Evolutionary conservation across 92 coral and sea anemone species (phyloP).

Genomic region (Desmophyllum pertusum): DNA sequence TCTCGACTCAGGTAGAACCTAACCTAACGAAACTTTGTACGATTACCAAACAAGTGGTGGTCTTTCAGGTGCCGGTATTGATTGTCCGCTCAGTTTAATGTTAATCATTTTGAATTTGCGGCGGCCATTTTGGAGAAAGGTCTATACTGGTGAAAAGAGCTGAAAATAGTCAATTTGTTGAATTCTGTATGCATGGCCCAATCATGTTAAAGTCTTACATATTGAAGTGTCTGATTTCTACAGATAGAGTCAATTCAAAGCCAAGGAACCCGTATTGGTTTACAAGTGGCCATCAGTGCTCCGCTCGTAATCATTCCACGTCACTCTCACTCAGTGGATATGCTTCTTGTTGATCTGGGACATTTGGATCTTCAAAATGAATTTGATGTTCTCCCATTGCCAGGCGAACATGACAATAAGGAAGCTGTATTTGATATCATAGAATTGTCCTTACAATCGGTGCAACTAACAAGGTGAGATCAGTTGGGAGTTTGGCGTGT

Average conservation of each 20-base stretch:
- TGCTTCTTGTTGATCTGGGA: slow-evolving; percentile 94
- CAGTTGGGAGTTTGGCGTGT: background rate
- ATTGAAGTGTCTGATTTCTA: background rate
- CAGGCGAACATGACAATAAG: slow-evolving; percentile 23
- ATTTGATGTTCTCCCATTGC: slow-evolving; percentile 58
- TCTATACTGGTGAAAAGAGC: background rate
- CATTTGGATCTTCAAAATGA: slow-evolving; percentile 87
- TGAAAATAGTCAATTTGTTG: too few relatives aligned
- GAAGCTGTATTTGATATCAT: slow-evolving; percentile 82
- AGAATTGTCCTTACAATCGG: slow-evolving; percentile 89
- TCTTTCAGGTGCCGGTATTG: too few relatives aligned
- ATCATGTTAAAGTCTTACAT: too few relatives aligned
- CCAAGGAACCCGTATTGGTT: slow-evolving; percentile 84
- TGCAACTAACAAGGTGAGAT: slow-evolving; percentile 90
- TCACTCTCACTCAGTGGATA: slow-evolving; percentile 83
- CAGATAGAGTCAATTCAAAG: slow-evolving; percentile 80
- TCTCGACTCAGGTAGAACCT: too few relatives aligned
- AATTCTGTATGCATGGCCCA: too few relatives aligned
- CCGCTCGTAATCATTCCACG: slow-evolving; percentile 94
- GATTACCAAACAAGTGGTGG: too few relatives aligned
- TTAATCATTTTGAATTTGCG: too few relatives aligned
- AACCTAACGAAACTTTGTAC: too few relatives aligned
- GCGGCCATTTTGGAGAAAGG: too few relatives aligned
- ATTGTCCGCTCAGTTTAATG: too few relatives aligned
- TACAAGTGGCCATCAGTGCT: slow-evolving; percentile 78